A percentile compares a stretch with the other conserved stretches of the same genome.
These are phyloP conservation scores for Eospalax fontanierii DNA, from an alignment of 2,797 vertebrate genomes.

Conservation along the genomic window DNA sequence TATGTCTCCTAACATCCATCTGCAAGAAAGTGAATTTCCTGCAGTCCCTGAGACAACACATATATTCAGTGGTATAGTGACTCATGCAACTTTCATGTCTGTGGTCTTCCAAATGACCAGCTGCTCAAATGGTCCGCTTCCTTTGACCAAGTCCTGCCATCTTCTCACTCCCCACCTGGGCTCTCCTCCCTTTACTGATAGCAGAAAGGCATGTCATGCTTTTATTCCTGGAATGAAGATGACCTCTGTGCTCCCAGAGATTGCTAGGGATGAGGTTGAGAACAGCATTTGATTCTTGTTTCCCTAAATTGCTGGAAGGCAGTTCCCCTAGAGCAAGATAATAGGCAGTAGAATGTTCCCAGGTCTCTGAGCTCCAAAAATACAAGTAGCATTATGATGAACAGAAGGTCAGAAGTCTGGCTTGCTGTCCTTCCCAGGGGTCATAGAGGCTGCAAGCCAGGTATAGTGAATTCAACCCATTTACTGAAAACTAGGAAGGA, in stretches of 20 bases:
- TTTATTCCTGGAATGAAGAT: neutral
- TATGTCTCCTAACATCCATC: neutral
- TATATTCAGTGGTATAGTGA: neutral
- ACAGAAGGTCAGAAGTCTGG: neutral
- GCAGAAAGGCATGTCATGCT: fast-evolving
- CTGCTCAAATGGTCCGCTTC: neutral
- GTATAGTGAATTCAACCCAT: too few species aligned
- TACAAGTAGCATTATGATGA: neutral
- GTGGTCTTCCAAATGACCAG: neutral
- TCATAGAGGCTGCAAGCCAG: neutral
- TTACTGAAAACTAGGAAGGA: too few species aligned
- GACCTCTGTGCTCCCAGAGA: fast-evolving
- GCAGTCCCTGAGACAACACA: fast-evolving
- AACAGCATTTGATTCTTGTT: too few species aligned
- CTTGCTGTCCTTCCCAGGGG: neutral
- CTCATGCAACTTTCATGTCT: neutral
- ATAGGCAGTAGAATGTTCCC: fast-evolving
- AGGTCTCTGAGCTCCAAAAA: fast-evolving
- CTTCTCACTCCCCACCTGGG: too few species aligned
- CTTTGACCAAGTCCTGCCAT: neutral
- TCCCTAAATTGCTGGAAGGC: fast-evolving
- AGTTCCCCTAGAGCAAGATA: too few species aligned
- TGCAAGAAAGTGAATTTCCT: neutral
- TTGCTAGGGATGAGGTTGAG: neutral
- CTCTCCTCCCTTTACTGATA: fast-evolving